Evolutionary conservation across 2,888 invertebrate species (phyloP).

Genomic region (Eucriotettix oculatus): DNA sequence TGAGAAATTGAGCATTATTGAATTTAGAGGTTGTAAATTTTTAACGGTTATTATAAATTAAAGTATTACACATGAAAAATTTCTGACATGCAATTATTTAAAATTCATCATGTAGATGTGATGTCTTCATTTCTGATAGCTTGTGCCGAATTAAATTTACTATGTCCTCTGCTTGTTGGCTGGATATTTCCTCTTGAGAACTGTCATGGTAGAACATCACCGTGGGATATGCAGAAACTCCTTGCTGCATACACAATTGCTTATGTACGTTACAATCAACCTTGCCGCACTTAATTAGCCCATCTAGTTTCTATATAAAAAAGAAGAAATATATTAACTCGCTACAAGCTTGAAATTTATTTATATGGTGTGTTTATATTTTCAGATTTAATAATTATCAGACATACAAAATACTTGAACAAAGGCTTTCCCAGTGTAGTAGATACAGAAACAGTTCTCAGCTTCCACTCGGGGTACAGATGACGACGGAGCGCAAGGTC

Average conservation of each 20-base stretch:
- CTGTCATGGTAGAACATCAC: conserved; percentile 28
- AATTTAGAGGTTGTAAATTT: too few relatives aligned
- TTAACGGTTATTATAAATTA: too few relatives aligned
- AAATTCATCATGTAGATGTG: not conserved
- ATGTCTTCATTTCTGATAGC: not conserved
- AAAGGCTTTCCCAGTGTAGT: too few relatives aligned
- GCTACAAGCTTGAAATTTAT: not conserved
- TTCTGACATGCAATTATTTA: not conserved
- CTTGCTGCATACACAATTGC: conserved; percentile 32
- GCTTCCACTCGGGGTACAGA: too few relatives aligned
- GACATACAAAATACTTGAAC: too few relatives aligned
- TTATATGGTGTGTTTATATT: not conserved
- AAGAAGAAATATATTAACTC: not conserved
- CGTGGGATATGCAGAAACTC: conserved; percentile 40
- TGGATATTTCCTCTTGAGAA: conserved; percentile 1
- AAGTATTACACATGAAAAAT: too few relatives aligned
- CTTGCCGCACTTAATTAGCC: conserved; percentile 38
- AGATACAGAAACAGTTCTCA: too few relatives aligned
- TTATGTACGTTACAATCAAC: conserved; percentile 44
- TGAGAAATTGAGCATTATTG: too few relatives aligned
- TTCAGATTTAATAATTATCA: too few relatives aligned
- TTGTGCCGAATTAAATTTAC: not conserved
- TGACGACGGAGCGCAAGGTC: too few relatives aligned
- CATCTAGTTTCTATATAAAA: conserved; percentile 29
- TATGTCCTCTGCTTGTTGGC: conserved; percentile 2